Base-by-base conservation (phyloP, 2,797 vertebrate genomes). In the Parauchenoglanis ngamensis region DNA sequence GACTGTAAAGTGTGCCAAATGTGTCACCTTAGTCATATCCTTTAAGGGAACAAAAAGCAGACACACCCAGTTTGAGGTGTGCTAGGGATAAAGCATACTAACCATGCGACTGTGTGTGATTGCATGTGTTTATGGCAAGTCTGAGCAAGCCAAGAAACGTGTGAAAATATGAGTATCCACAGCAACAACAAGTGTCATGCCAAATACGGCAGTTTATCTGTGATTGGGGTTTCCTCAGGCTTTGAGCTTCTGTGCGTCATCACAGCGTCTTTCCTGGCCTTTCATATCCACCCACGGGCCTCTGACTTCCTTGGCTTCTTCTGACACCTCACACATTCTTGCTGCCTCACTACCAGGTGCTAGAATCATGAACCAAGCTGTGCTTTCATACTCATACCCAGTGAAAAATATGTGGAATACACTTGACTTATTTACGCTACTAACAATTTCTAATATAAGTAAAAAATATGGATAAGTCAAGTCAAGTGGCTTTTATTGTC, bases 181-280 rank as follows among this genome's bases (percentile, higher is more conserved):
- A 85, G 83, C 78, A 91, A 91, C 86, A 46, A 84, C 49, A 85
- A 78, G 52, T 44, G 46, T 57, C 7, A 59, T 76, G 84, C 83
- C 81, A 87, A 82, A 35, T 77, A 35, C 57, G 83, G 56, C 44
- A 21, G n/a, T 59, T 68, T 31, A 87, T 89, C 84, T 72, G 56
- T 61, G 82, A 88, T 54, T 54, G n/a, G 88, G 88, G 90, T 87
- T 90, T 90, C 90, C 88, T 89, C 83, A 79, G 40, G 28, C 67
- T 72, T 76, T 79, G n/a, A 78, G 35, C 56, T 8, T 87, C 44
- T 21, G 79, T 84, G 76, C 78, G 75, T 89, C 90, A 89, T 72
- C 44, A 76, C 83, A 86, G 52, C 28, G 65, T 87, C 56, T 90
- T 87, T 85, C 65, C 85, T 87, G 79, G 56, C 75, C 31, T 91